These are phyloP conservation scores for Ostrea denselamellosa DNA, from an alignment of 1,140 invertebrate species.

Conservation along the genomic window DNA sequence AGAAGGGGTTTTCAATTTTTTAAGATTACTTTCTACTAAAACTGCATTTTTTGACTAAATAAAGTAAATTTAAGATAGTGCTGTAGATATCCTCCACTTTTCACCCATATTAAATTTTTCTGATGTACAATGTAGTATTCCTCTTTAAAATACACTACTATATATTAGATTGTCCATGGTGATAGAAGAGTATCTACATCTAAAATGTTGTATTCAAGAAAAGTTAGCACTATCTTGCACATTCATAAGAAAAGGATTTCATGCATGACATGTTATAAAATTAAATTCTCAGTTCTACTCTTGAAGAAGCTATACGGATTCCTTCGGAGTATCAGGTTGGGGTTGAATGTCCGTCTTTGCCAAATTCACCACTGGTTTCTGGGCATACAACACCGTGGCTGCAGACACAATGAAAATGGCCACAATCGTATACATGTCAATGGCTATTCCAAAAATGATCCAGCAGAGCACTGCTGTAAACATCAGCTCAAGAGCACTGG, in stretches of 20 bases:
- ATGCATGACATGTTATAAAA: background rate
- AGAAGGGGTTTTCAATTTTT: too few species aligned
- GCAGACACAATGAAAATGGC: conserved; percentile 91
- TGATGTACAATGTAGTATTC: too few species aligned
- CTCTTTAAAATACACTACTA: too few species aligned
- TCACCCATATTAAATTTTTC: too few species aligned
- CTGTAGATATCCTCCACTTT: too few species aligned
- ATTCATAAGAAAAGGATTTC: conserved; percentile 10
- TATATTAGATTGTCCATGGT: too few species aligned
- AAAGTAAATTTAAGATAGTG: too few species aligned
- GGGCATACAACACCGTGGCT: conserved; percentile 92
- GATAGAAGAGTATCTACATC: background rate
- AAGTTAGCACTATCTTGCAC: background rate
- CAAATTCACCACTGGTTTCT: conserved; percentile 87
- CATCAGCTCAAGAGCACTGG: conserved; percentile 93
- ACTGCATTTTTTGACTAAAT: too few species aligned
- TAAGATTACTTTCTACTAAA: too few species aligned
- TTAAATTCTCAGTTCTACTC: background rate
- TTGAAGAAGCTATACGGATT: background rate
- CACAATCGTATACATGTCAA: conserved; percentile 89
- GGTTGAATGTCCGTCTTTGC: conserved; percentile 57
- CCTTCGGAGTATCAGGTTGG: background rate
- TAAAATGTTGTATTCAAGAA: background rate
- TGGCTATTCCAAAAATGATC: conserved; percentile 92
- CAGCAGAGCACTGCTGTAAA: conserved; percentile 94